Evolutionary conservation across 2,888 invertebrate genomes (phyloP), one percentile per base, ranked within the genome.

Genomic region (Dermolepida albohirtum): DNA sequence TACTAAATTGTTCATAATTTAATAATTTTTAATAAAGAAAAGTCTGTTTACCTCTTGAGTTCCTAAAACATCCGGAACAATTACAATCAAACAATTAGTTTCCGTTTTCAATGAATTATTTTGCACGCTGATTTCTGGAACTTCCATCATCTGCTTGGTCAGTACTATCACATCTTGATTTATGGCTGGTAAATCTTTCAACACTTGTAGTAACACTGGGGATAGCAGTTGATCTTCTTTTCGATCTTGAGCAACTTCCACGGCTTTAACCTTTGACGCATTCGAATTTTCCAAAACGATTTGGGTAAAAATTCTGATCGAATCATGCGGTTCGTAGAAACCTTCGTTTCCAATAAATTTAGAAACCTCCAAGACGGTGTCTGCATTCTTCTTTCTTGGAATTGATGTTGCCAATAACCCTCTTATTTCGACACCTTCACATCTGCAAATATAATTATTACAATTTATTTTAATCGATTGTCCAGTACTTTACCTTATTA

Each of bases 361-460:
- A 78, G 91, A 91, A 79, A 88, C 89, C 80, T 95, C 95, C 22
- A 95, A 81, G 0, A 93, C 89, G 1, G 95, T 94, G 10, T 89
- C 85, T 10, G 90, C 89, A 6, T n/a, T 5, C 14, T 89, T 89
- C 70, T 89, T 85, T 51, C 88, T 87, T 72, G 89, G 86, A 0
- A 95, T 93, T 0, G 91, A 87, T 67, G 90, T 92, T 0, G 93
- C 92, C 73, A 91, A 89, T 0, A 95, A 84, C 2, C 94, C 94
- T 64, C 89, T 87, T 5, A 95, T 84, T 82, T 92, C 91, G 0
- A 95, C 90, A 14, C 62, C 67, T 4, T 51, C 63, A 14, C 16
- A 11, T 1, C 67, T 67, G 8, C 0, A 8, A 39, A 51, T 34
- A n/a, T 11, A 51, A 51, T 7, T 22, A 10, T 7, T 7, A 22